Evolutionary conservation across 2,113 vertebrate species (phyloP).

Genomic region (Furnarius figulus): DNA sequence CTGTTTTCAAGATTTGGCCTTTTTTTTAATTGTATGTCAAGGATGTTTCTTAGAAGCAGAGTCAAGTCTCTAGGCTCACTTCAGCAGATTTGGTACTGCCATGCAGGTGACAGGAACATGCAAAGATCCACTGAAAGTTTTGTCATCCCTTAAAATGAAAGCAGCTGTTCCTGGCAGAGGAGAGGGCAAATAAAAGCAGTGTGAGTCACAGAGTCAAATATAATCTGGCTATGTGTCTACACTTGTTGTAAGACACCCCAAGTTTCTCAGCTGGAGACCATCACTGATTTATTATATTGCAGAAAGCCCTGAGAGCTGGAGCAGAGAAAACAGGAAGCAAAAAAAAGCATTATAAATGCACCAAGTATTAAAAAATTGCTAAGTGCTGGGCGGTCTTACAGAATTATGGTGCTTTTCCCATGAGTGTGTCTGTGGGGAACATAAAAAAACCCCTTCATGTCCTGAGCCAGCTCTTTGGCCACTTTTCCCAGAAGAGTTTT

Average conservation of each 20-base stretch:
- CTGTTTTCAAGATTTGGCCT: conserved; percentile 1
- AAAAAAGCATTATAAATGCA: background rate
- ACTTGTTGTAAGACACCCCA: background rate
- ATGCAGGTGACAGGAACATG: fast-evolving
- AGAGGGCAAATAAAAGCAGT: fast-evolving
- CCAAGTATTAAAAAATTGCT: background rate
- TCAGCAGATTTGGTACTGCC: background rate
- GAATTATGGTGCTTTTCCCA: background rate
- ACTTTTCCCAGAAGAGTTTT: background rate
- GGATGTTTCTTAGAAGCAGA: background rate
- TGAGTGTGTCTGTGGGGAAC: background rate
- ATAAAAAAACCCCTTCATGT: too few species aligned
- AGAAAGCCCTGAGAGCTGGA: background rate
- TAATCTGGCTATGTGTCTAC: background rate
- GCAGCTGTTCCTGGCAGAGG: background rate
- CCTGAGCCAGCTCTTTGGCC: too few species aligned
- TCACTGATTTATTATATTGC: background rate
- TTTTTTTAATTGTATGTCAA: background rate
- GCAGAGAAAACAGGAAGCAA: background rate
- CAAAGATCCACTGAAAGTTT: fast-evolving
- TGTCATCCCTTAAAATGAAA: background rate
- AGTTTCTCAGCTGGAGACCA: fast-evolving
- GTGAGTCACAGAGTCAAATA: background rate
- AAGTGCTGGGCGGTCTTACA: background rate
- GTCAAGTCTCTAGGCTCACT: background rate